These are phyloP conservation scores for Harpalus rubripes DNA, from an alignment of 2,888 invertebrate species.

Conservation along the genomic window DNA sequence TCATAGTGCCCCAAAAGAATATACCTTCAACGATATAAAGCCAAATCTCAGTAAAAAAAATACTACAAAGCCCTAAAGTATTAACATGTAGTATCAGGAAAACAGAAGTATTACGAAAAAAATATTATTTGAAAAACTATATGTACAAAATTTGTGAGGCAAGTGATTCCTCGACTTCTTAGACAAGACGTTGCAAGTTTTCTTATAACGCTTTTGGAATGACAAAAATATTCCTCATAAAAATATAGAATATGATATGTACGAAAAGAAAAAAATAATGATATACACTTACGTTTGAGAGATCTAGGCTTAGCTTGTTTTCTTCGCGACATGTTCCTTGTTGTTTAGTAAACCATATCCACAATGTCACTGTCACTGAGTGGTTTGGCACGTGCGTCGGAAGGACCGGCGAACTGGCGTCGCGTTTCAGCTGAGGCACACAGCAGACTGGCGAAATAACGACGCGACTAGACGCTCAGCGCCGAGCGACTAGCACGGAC, in stretches of 20 bases:
- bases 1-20: too few species aligned
- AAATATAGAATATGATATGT: background rate
- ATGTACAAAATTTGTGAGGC: too few species aligned
- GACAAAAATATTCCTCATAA: too few species aligned
- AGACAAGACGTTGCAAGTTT: too few species aligned
- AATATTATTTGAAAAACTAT: too few species aligned
- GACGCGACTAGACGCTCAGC: background rate
- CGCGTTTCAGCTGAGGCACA: background rate
- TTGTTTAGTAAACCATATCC: constrained; percentile 22
- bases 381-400: constrained; percentile 11
- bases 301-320: constrained; percentile 64
- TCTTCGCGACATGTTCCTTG: constrained; percentile 57
- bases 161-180: too few species aligned
- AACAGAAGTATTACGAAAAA: too few species aligned
- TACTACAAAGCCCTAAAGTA: too few species aligned
- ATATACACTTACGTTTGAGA: constrained; percentile 61
- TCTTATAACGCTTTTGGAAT: too few species aligned
- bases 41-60: too few species aligned
- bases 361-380: constrained; percentile 1
- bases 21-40: too few species aligned
- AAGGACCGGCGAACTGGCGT: background rate
- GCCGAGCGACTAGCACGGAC: background rate
- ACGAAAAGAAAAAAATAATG: background rate
- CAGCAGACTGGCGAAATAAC: background rate
- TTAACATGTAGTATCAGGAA: too few species aligned